Percentiles rank a stretch among this genome's conserved stretches.
Evolutionary conservation across 1,140 invertebrate genomes (phyloP).

Genomic region (Penaeus chinensis): DNA sequence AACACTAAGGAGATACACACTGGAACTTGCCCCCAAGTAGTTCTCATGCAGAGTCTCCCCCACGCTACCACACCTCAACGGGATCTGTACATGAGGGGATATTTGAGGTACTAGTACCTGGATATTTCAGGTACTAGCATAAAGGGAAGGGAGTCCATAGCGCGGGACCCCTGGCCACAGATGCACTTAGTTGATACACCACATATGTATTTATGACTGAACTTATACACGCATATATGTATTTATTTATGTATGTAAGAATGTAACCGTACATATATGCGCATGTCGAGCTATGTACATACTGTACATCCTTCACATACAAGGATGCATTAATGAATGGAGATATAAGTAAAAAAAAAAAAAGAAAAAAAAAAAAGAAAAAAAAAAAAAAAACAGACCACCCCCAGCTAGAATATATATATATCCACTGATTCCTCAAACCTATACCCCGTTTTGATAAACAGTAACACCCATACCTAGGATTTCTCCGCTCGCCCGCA

Average conservation of each 20-base stretch:
- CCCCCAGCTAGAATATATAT: neutral
- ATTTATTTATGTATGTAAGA: neutral
- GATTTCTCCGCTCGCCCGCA: too few species aligned
- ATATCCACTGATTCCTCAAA: neutral
- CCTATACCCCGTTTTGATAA: neutral
- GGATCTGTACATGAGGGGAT: too few species aligned
- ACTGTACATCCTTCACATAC: neutral
- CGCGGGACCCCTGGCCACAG: too few species aligned
- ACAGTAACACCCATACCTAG: neutral
- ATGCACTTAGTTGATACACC: neutral
- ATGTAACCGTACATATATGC: neutral
- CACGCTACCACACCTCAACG: too few species aligned
- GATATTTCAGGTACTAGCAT: too few species aligned
- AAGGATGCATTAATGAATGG: too few species aligned
- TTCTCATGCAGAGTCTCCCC: neutral
- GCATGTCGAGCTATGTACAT: neutral
- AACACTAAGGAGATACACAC: neutral
- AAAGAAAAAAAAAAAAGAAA: neutral
- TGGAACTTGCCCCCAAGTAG: neutral
- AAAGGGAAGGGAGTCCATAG: too few species aligned
- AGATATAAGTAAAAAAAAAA: too few species aligned
- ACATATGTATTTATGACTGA: neutral
- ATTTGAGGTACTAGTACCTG: neutral
- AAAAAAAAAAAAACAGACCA: too few species aligned
- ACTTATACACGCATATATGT: neutral